These are phyloP conservation scores for Probaryconus sp. DNA, from an alignment of 1,140 invertebrate genomes.

Conservation along the genomic window DNA sequence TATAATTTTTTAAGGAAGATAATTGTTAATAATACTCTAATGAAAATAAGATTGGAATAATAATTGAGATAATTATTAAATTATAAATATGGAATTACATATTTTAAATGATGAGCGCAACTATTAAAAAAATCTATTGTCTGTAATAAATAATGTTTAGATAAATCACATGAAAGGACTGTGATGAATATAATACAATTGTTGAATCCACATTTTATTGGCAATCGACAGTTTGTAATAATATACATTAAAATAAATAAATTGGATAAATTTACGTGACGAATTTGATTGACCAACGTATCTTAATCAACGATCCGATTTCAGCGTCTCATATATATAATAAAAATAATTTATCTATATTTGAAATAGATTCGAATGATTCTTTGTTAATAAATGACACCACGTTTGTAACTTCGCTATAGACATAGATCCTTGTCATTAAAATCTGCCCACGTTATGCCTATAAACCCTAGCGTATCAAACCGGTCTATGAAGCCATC, in stretches of 20 bases:
- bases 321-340: not conserved
- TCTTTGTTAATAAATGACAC: not conserved
- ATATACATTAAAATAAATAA: slow-evolving; percentile 20
- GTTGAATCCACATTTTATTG: slow-evolving; percentile 12
- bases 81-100: too few relatives aligned
- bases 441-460: slow-evolving; percentile 12
- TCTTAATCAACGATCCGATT: not conserved
- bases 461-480: slow-evolving; percentile 21
- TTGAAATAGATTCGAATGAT: slow-evolving; percentile 7
- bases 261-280: slow-evolving; percentile 3
- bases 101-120: too few relatives aligned
- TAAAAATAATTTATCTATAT: not conserved
- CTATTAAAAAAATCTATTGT: too few relatives aligned
- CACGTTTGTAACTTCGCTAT: slow-evolving; percentile 4
- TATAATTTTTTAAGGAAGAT: too few relatives aligned
- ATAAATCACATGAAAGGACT: too few relatives aligned
- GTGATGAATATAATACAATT: not conserved
- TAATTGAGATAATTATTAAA: too few relatives aligned
- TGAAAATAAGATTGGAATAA: too few relatives aligned
- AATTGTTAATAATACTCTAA: too few relatives aligned
- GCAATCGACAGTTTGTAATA: slow-evolving; percentile 12
- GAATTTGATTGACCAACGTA: not conserved
- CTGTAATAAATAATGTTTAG: too few relatives aligned
- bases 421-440: slow-evolving; percentile 2
- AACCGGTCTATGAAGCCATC: slow-evolving; percentile 23